Percentiles rank a stretch among this genome's conserved stretches.
These are phyloP conservation scores for Cydia fagiglandana DNA, from an alignment of 1,140 invertebrate genomes.

Conservation along the genomic window DNA sequence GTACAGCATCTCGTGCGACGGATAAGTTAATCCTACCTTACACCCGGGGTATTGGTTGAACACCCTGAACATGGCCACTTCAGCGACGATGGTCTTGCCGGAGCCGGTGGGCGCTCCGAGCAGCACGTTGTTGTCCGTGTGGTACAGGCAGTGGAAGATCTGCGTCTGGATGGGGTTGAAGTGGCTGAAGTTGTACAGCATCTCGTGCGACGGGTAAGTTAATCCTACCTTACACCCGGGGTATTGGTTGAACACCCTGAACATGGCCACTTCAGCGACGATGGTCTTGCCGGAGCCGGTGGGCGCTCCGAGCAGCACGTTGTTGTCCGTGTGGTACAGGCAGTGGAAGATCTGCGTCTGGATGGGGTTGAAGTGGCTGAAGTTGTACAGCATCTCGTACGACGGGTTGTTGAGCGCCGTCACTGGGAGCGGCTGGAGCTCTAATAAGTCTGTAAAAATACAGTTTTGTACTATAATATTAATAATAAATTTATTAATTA, in stretches of 20 bases:
- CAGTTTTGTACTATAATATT: no score
- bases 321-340: constrained; percentile 96
- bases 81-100: constrained; percentile 99
- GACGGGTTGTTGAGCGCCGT: constrained; percentile 87
- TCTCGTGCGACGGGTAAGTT: constrained; percentile 87
- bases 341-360: constrained; percentile 99
- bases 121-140: constrained; percentile 96
- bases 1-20: not conserved
- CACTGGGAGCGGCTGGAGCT: constrained; percentile 94
- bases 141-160: constrained; percentile 97
- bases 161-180: constrained; percentile 99
- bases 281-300: constrained; percentile 99
- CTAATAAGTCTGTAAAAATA: constrained; percentile 88
- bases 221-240: no score
- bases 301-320: constrained; percentile 97
- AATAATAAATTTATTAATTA: no score
- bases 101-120: constrained; percentile 99
- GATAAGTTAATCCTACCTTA: constrained; percentile 82
- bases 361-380: constrained; percentile 98
- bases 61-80: constrained; percentile 97
- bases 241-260: constrained; percentile 92
- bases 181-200: constrained; percentile 94
- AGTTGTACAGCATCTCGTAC: constrained; percentile 93
- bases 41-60: constrained; percentile 90
- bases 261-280: constrained; percentile 98